Base-by-base conservation (phyloP, 2,888 invertebrate species). In the Harpalus rubripes region DNA sequence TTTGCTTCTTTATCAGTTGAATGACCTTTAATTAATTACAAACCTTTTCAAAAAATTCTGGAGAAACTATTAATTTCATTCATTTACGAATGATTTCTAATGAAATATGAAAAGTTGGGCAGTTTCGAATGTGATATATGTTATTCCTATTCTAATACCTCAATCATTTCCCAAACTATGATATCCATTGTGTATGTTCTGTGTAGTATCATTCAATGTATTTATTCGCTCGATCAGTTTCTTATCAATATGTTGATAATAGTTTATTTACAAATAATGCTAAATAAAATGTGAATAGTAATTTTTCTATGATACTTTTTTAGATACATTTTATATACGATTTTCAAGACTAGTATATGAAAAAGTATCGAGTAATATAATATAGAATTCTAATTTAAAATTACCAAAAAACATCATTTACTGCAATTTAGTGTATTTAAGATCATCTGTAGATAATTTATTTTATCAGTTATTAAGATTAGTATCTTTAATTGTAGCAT, bases 81-180 rank as follows among this genome's bases (percentile, higher is more conserved):
- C 10, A 12, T 52, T 52, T 8, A 52, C 1, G 8, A 12, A 52
- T 12, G 44, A 52, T 12, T 52, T 52, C 10, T 52, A 52, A 52
- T 52, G 44, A 52, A 52, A 52, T 52, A 52, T 52, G 44, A 52
- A n/a, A 56, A 52, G 44, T 52, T 52, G 44, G 44, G 44, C 44
- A 32, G 44, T n/a, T 41, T 41, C 72, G 18, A 74, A 74, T 74
- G 72, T 74, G 72, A 74, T 74, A 44, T 74, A 68, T 74, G 12
- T 44, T 58, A 78, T 78, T 78, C 78, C 78, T 78, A 78, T 78
- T 78, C 78, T 58, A 41, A 78, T 78, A 78, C 78, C 78, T 78
- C 78, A 32, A 32, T 32, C 32, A 78, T 22, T 58, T 74, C 44
- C 44, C 44, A 74, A 58, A 26, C 78, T 78, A 52, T 76, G 74